These are phyloP conservation scores for Apotomis turbidana DNA, from an alignment of 2,888 invertebrate genomes.

Conservation along the genomic window DNA sequence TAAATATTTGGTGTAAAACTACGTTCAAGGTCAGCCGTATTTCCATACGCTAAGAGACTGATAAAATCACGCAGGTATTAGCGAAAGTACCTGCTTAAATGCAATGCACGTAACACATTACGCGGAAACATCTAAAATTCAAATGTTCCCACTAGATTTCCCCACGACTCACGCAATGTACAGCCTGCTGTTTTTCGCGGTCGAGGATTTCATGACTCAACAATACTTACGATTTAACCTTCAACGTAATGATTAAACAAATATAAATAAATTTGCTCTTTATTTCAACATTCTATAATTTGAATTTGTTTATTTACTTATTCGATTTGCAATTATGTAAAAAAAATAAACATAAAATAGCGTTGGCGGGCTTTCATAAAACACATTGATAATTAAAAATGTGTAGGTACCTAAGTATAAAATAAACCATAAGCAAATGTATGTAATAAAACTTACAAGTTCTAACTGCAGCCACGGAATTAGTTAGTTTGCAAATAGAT, in stretches of 20 bases:
- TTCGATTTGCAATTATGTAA: too few relatives aligned
- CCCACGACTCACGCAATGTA: too few relatives aligned
- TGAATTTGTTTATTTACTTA: too few relatives aligned
- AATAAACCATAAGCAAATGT: background rate
- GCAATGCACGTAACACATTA: background rate
- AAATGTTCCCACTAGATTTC: too few relatives aligned
- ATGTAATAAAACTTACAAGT: slow-evolving; percentile 15
- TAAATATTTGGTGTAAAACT: background rate
- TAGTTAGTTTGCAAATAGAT: slow-evolving; percentile 20
- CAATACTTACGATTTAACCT: slow-evolving; percentile 15
- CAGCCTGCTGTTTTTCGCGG: too few relatives aligned
- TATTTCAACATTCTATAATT: too few relatives aligned
- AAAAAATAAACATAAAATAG: too few relatives aligned
- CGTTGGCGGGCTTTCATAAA: too few relatives aligned
- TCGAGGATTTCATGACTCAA: slow-evolving; percentile 7
- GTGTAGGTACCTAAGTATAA: background rate
- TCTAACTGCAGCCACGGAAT: slow-evolving; percentile 17
- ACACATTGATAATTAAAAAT: background rate
- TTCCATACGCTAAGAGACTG: background rate
- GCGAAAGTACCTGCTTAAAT: background rate
- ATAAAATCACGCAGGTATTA: background rate
- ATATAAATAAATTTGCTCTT: too few relatives aligned
- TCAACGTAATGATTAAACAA: background rate
- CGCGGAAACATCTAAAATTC: background rate
- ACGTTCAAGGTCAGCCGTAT: slow-evolving; percentile 3